These are phyloP conservation scores for Agrochola macilenta DNA, from an alignment of 2,888 invertebrate species.

Conservation along the genomic window DNA sequence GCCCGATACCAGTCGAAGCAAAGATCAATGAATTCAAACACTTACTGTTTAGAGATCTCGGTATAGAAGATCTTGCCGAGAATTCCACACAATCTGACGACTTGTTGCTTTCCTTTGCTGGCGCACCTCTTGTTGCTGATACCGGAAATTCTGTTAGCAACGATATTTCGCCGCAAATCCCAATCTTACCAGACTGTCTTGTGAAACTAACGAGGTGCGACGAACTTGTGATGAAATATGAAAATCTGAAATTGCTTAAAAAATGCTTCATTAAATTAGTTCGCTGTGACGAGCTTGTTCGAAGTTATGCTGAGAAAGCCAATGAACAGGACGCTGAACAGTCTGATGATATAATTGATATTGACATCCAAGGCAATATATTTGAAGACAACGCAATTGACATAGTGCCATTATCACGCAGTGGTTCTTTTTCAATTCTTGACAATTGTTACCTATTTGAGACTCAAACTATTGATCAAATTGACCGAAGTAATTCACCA, in stretches of 20 bases:
- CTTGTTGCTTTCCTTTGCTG: conserved; percentile 5
- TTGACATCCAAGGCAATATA: conserved; percentile 15
- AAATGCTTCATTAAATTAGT: conserved; percentile 74
- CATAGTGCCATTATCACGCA: conserved; percentile 47
- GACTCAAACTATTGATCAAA: conserved; percentile 17
- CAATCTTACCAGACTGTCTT: conserved; percentile 63
- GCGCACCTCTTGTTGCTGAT: conserved; percentile 15
- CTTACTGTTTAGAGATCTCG: conserved; percentile 74
- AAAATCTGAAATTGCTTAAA: conserved; percentile 67
- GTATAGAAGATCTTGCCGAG: conserved; percentile 53
- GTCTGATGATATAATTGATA: conserved; percentile 30
- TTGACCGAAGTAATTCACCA: conserved; percentile 71
- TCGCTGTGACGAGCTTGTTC: conserved; percentile 71
- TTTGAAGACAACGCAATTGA: conserved; percentile 27
- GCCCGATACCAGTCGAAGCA: conserved; percentile 32
- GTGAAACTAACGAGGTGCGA: conserved; percentile 77
- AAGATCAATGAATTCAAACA: conserved; percentile 72
- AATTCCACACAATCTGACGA: conserved; percentile 31
- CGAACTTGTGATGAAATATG: conserved; percentile 71
- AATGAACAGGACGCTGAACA: conserved; percentile 10
- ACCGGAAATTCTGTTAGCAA: conserved; percentile 1
- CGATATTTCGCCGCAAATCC: conserved; percentile 13
- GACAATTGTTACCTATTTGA: conserved; percentile 45
- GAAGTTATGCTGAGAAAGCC: background rate
- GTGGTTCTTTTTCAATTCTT: conserved; percentile 63